A percentile compares a stretch with the other conserved stretches of the same genome.
Conservation (phyloP, 37 sponge, comb jelly and placozoan genomes). For the Halisarca cf. caerulea region DNA sequence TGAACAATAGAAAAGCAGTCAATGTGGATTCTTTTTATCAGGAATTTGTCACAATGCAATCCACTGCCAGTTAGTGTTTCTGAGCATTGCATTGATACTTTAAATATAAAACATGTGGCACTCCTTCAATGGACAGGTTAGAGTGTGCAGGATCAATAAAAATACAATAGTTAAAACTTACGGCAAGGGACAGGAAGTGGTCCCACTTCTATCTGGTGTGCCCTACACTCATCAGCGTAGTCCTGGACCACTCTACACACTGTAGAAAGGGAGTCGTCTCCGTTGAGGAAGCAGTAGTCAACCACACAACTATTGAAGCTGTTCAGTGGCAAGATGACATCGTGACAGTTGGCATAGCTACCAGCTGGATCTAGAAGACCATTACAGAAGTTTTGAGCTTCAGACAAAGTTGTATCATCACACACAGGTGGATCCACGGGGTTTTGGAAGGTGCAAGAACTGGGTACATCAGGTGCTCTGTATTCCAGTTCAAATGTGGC, state of each 20-base stretch:
- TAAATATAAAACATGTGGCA: too few species aligned
- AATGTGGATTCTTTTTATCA: too few species aligned
- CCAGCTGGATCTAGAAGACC: not conserved
- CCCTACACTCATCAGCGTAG: not conserved
- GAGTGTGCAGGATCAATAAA: too few species aligned
- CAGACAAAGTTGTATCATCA: not conserved
- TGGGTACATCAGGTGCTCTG: not conserved
- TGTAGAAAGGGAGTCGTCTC: not conserved
- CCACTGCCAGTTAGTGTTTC: too few species aligned
- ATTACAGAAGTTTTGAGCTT: not conserved
- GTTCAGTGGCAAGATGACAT: not conserved
- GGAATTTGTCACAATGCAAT: too few species aligned
- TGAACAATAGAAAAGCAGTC: too few species aligned
- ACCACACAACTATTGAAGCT: not conserved
- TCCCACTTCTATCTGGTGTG: not conserved
- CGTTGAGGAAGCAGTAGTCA: not conserved
- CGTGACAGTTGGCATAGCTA: not conserved
- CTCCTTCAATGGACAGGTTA: too few species aligned
- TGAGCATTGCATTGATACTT: too few species aligned
- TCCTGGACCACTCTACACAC: not conserved
- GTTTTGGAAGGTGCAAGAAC: not conserved
- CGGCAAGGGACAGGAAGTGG: not conserved
- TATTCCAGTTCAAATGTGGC: not conserved
- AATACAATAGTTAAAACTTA: too few species aligned
- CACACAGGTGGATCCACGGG: not conserved